phyloP scores from a whole-genome alignment of 2,888 invertebrate genomes.

The Oscheius sp. region DNA sequence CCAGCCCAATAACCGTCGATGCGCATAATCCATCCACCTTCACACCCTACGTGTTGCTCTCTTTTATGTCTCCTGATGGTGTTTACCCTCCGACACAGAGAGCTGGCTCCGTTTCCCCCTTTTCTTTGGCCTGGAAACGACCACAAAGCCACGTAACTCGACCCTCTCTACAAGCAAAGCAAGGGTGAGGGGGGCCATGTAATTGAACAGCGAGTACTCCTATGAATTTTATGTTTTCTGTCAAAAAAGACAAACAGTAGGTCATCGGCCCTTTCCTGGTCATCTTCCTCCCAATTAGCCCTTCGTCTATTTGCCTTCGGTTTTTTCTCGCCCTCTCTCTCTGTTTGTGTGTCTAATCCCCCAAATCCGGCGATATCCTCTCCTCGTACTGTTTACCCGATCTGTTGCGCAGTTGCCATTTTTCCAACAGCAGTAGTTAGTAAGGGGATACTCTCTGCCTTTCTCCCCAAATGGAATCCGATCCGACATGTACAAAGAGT shows the following conservation, averaged over 20 bases:
- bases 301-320: no score
- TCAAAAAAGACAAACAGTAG: no score
- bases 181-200: neutral
- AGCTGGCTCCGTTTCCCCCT: conserved; percentile 32
- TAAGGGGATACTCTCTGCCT: conserved; percentile 21
- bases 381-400: conserved; percentile 8
- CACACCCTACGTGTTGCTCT: neutral
- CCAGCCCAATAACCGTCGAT: conserved; percentile 27
- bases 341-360: conserved; percentile 21
- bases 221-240: neutral
- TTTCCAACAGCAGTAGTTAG: conserved; percentile 4
- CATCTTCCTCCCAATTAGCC: no score
- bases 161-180: conserved; percentile 18
- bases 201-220: neutral
- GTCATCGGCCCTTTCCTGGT: no score
- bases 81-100: conserved; percentile 26
- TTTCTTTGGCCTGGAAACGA: conserved; percentile 28
- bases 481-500: no score
- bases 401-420: conserved; percentile 28
- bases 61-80: conserved; percentile 14
- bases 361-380: conserved; percentile 20
- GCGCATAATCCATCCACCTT: conserved; percentile 10
- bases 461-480: no score
- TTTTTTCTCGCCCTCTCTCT: conserved; percentile 10
- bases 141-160: conserved; percentile 36